Evolutionary conservation across 35 echinoderm and acorn worm genomes (phyloP), one percentile per base, ranked within the genome.

Genomic region (Lytechinus pictus): DNA sequence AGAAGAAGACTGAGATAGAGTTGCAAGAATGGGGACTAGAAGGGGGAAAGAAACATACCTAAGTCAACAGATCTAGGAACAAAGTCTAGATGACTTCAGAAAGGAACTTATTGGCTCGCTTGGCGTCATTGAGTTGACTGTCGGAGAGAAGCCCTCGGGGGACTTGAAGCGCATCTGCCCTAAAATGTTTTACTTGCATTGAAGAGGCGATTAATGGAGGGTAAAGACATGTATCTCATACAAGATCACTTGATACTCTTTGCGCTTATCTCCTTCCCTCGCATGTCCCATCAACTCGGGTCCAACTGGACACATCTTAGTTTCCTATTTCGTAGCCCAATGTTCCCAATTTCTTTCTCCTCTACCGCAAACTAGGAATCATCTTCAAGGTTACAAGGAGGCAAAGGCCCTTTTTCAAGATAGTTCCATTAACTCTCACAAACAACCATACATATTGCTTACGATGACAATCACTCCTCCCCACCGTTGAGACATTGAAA

Each of bases 101-200:
- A 79, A 79, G 66, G 66, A 79, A 79, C 16, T 16, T 79, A 79
- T 79, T 79, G 66, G 66, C 66, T 79, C 66, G n/a, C 66, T 79
- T 79, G 66, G 66, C 66, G 66, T 79, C 66, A 79, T 16, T n/a
- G 19, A 79, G 66, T 79, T 79, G 12, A 79, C 66, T 79, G 66
- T 79, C n/a, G 19, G 21, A 79, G 66, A 24, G n/a, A 79, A 79
- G 66, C 66, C 66, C 66, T 79, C 66, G 9, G n/a, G 66, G 66
- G 66, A 79, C 66, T 24, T 1, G 4, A 14, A 24, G 66, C 66
- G 66, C 66, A 79, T 79, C 66, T 79, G 66, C 66, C 19, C 66
- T 79, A 79, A 79, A 79, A 79, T 79, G 66, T 79, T 79, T 79
- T 79, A 79, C 66, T 79, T 79, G 66, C 66, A 79, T 5, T 79